phyloP scores from a whole-genome alignment of 2,888 invertebrate species.

The Falcaria lacertinaria region DNA sequence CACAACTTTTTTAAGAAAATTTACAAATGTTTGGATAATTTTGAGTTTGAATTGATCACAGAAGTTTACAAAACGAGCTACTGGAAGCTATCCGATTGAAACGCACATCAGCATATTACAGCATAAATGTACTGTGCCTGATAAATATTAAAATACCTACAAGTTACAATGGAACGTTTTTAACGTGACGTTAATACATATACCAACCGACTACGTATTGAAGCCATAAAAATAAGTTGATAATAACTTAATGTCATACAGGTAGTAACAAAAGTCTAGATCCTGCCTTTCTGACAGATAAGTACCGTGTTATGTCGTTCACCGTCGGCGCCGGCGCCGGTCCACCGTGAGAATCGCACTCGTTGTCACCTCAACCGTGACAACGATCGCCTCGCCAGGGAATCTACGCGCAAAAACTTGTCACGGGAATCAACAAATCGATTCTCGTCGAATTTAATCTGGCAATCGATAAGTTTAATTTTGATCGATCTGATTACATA shows the following conservation, averaged over 20 bases:
- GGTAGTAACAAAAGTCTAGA: background rate
- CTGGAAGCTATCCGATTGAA: no score
- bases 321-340: slow-evolving; percentile 32
- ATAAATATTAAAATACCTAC: no score
- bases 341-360: slow-evolving; percentile 49
- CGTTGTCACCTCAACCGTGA: slow-evolving; percentile 53
- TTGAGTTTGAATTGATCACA: no score
- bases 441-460: slow-evolving; percentile 48
- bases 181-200: no score
- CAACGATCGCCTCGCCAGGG: slow-evolving; percentile 22
- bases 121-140: no score
- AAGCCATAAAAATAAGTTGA: no score
- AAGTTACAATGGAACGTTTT: no score
- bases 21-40: no score
- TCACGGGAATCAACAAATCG: slow-evolving; percentile 64
- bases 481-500: slow-evolving; percentile 17
- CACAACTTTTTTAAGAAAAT: no score
- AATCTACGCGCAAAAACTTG: slow-evolving; percentile 49
- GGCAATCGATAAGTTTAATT: slow-evolving; percentile 16
- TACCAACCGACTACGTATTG: background rate
- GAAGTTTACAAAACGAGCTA: no score
- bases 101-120: no score
- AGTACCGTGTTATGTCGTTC: background rate
- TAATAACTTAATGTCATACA: no score
- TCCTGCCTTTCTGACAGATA: background rate